Conservation (phyloP, 2,113 vertebrate species). For the Petroica traversi region DNA sequence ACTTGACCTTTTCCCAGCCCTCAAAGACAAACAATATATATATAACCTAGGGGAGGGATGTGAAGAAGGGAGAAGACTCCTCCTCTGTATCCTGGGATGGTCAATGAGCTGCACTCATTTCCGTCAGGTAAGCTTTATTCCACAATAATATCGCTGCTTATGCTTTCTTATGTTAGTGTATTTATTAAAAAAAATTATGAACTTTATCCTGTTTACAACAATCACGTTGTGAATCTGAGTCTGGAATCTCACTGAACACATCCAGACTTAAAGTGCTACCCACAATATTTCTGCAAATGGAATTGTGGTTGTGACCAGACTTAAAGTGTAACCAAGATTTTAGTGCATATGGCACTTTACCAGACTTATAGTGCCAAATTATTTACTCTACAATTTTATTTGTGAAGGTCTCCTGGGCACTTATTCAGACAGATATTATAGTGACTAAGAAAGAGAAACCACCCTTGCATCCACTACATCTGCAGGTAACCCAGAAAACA, state of each 20-base stretch:
- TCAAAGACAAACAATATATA: neutral
- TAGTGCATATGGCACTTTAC: too few species aligned
- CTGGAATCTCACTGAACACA: neutral
- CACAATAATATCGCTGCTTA: neutral
- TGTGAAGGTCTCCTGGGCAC: neutral
- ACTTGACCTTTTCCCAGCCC: neutral
- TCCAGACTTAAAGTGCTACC: rapidly evolving
- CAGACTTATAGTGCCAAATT: neutral
- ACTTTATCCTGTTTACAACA: too few species aligned
- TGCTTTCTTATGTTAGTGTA: neutral
- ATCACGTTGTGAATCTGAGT: neutral
- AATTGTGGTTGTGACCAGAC: neutral
- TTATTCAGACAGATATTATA: rapidly evolving
- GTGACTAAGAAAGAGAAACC: neutral
- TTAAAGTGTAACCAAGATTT: neutral
- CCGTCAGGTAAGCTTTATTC: neutral
- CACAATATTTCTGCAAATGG: neutral
- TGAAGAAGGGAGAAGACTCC: neutral
- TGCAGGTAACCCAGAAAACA: neutral
- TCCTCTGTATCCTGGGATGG: neutral
- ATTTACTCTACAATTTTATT: neutral
- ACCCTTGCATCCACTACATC: too few species aligned
- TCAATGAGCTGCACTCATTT: neutral
- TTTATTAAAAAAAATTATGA: neutral
- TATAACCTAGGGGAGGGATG: neutral